phyloP scores from a whole-genome alignment of 2,797 vertebrate species.

The Leptoclinus maculatus region DNA sequence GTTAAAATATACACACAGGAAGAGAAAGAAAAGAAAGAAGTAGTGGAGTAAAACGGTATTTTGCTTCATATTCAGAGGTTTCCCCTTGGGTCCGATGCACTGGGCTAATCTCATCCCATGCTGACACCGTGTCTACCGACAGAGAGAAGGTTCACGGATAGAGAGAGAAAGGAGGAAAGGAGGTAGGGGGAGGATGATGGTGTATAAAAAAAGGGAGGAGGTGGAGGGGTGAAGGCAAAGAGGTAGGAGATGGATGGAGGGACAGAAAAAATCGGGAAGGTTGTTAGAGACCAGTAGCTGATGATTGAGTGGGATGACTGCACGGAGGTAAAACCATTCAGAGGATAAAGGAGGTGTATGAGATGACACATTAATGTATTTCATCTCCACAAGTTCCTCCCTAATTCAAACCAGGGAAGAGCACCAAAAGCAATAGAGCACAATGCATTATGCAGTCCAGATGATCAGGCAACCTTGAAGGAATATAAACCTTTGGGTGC shows the following conservation, averaged over 20 bases:
- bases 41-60: constrained; percentile 16
- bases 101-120: constrained; percentile 74
- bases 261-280: constrained; percentile 32
- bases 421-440: neutral
- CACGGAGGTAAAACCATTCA: constrained; percentile 24
- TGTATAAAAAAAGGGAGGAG: constrained; percentile 24
- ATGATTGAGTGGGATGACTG: constrained; percentile 42
- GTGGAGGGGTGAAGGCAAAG: constrained; percentile 22
- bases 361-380: constrained; percentile 30
- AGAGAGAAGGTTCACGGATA: constrained; percentile 71
- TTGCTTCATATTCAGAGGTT: constrained; percentile 76
- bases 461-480: constrained; percentile 27
- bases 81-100: constrained; percentile 76
- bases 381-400: constrained; percentile 19
- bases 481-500: constrained; percentile 14
- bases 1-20: neutral
- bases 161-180: constrained; percentile 22
- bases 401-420: constrained; percentile 19
- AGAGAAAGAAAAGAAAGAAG: constrained; percentile 16
- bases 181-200: constrained; percentile 14
- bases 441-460: constrained; percentile 19
- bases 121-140: constrained; percentile 78
- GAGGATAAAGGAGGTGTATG: constrained; percentile 24
- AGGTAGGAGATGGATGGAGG: constrained; percentile 47
- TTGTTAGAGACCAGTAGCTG: constrained; percentile 38